Conservation (phyloP, 1,140 invertebrate genomes). For the Pseudachorutes palmiensis region DNA sequence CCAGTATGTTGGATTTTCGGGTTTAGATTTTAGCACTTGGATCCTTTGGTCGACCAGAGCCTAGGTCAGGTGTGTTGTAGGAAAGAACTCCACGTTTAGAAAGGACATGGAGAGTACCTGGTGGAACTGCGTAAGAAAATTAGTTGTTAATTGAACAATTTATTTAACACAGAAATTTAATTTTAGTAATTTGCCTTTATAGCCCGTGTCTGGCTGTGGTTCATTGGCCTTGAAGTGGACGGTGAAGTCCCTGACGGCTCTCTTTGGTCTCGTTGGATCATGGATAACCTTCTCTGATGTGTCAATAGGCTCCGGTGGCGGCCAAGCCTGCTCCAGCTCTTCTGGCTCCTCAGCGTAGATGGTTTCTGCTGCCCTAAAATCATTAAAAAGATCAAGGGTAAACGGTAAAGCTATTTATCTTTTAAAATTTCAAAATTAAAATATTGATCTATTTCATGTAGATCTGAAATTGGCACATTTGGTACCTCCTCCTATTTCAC, state of each 20-base stretch:
- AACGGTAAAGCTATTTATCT: too few relatives aligned
- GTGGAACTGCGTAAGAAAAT: conserved; percentile 32
- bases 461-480: too few relatives aligned
- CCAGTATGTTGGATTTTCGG: background rate
- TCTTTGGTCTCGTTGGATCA: conserved; percentile 27
- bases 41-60: conserved; percentile 22
- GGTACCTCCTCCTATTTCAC: too few relatives aligned
- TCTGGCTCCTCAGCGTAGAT: too few relatives aligned
- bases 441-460: too few relatives aligned
- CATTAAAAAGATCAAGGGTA: background rate
- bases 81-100: conserved; percentile 32
- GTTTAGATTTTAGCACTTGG: background rate
- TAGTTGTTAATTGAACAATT: too few relatives aligned
- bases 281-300: conserved; percentile 30
- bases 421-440: too few relatives aligned
- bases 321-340: too few relatives aligned
- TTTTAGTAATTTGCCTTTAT: too few relatives aligned
- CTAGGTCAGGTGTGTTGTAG: conserved; percentile 34
- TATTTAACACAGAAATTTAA: too few relatives aligned
- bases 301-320: conserved; percentile 28
- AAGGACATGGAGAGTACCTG: conserved; percentile 35
- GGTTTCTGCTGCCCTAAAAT: background rate
- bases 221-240: conserved; percentile 29
- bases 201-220: conserved; percentile 14
- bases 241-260: conserved; percentile 33